Percentiles rank a stretch among this genome's conserved stretches.
Evolutionary conservation across 2,797 vertebrate species (phyloP).

Genomic region (Mormyrus proboscirostris): DNA sequence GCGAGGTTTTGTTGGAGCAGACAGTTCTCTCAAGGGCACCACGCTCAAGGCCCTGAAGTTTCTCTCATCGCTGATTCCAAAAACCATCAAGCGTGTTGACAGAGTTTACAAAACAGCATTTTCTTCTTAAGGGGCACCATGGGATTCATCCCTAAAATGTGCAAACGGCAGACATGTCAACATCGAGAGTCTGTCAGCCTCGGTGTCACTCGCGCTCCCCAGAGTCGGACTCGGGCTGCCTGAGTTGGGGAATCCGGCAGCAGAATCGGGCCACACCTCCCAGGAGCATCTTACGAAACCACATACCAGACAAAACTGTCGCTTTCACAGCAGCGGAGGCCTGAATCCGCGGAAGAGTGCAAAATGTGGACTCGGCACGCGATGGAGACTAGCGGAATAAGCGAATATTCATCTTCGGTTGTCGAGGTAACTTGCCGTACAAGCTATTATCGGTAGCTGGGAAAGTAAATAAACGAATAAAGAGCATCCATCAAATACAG

Average conservation of each 20-base stretch:
- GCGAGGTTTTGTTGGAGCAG: not conserved
- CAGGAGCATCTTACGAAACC: not conserved
- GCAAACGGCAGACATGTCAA: not conserved
- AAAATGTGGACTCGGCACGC: not conserved
- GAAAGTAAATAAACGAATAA: not conserved
- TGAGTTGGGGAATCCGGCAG: not conserved
- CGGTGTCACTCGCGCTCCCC: not conserved
- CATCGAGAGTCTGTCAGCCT: not conserved
- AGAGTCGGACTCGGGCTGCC: not conserved
- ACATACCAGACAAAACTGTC: not conserved
- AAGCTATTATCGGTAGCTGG: not conserved
- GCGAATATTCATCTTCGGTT: not conserved
- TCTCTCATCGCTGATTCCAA: not conserved
- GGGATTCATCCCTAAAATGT: not conserved
- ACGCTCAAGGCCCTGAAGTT: not conserved
- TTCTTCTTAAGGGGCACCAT: not conserved
- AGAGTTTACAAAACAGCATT: constrained; percentile 1
- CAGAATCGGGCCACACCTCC: not conserved
- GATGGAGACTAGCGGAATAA: not conserved
- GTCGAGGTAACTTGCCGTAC: not conserved
- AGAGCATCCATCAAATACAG: not conserved
- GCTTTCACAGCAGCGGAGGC: not conserved
- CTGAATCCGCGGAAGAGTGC: not conserved
- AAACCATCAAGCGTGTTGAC: not conserved
- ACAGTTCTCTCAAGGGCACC: not conserved